Base-by-base conservation (phyloP, 2,113 vertebrate species). In the Spea multiplicata region DNA sequence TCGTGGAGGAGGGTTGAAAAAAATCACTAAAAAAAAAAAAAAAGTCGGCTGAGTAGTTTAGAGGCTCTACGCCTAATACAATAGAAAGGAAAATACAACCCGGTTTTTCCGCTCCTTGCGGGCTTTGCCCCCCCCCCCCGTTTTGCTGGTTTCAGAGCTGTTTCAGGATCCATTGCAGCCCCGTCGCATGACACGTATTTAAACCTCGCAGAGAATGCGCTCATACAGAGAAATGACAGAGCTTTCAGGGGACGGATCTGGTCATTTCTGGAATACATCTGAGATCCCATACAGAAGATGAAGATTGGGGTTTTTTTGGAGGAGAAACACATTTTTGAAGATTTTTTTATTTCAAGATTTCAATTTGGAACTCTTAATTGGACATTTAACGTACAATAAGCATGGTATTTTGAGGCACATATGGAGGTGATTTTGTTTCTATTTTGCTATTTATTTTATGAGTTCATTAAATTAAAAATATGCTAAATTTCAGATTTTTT, bases 111-210 rank as follows among this genome's bases (percentile, higher is more conserved):
- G 3, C 3, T 3, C 50, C 8, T 12, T n/a, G 68, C 47, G 62
- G 13, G 6, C 57, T 47, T 65, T 48, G 0, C 53, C 12, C 16
- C 6, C 59, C 76, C 76, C 50, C 76, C 76, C 69, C n/a, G n/a
- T 66, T 70, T 66, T 8, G 57, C 76, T 73, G 70, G 6, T 45
- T 49, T 73, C 59, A 79, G 45, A 44, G 17, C 16, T 57, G 69
- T 14, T 46, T 69, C 70, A 73, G 76, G 61, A 79, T 79, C 76
- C 76, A 79, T 79, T 73, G 66, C 69, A 72, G 76, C 59, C 17
- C 44, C 46, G 76, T 61, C 6, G 47, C 46, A 64, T 13, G 30
- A 71, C 76, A 66, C 70, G 70, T 72, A 79, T 66, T 57, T 66
- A 79, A 57, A 61, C 48, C 30, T 49, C 47, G 61, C 10, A 47